Percentiles rank a stretch among this genome's conserved stretches.
phyloP scores from a whole-genome alignment of 2,888 invertebrate genomes.

The Psylliodes chrysocephalus region DNA sequence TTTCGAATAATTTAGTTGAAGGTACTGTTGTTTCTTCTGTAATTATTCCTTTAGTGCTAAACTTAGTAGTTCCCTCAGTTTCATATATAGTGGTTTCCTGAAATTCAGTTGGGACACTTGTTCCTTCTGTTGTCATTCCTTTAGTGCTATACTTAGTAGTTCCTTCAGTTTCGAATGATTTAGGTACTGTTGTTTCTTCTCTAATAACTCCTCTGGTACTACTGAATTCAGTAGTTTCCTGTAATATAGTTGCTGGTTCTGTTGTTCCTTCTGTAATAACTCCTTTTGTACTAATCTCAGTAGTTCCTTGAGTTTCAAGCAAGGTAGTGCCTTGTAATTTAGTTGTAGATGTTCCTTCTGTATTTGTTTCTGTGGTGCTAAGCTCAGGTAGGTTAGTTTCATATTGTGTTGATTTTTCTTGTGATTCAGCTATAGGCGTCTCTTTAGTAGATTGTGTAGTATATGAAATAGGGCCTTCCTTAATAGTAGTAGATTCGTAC shows the following conservation, averaged over 20 bases:
- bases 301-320: neutral
- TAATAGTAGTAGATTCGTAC: neutral
- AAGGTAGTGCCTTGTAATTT: neutral
- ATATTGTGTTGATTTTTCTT: neutral
- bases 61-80: too few species aligned
- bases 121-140: too few species aligned
- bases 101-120: too few species aligned
- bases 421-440: neutral
- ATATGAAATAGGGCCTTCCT: too few species aligned
- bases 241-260: neutral
- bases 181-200: slow-evolving; percentile 15
- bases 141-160: too few species aligned
- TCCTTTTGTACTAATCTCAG: neutral
- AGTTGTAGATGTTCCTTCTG: slow-evolving; percentile 1
- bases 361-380: neutral
- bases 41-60: too few species aligned
- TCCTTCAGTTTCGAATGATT: too few species aligned
- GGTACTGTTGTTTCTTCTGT: too few species aligned
- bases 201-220: neutral
- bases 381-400: neutral
- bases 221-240: neutral
- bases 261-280: slow-evolving; percentile 1
- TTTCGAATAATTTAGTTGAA: too few species aligned
- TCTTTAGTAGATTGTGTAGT: neutral
- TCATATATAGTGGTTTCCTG: too few species aligned